Base-by-base conservation (phyloP, 2,888 invertebrate genomes). In the Dione juno region DNA sequence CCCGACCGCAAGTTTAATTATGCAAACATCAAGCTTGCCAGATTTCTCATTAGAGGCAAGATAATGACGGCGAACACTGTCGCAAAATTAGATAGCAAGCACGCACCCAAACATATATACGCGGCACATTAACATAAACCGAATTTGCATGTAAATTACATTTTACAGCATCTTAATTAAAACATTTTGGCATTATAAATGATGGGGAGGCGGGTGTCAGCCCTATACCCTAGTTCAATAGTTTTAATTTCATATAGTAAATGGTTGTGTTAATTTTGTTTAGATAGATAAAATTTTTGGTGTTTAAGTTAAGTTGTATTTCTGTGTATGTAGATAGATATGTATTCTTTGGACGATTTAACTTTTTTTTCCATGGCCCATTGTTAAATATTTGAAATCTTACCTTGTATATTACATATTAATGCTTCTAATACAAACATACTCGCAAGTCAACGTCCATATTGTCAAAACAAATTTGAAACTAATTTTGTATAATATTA, bases 131-230 rank as follows among this genome's bases (percentile, higher is more conserved):
- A 93, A 93, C 93, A 93, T 93, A 93, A 93, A 93, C 93, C 93
- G 93, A 93, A 93, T 93, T 93, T 93, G 93, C 93, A 93, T 93
- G 93, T 93, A 93, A 93, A 93, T 93, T 93, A 93, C 93, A 92
- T 93, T 93, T 93, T 93, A 93, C 93, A 93, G 93, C 93, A 90
- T 93, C 93, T 93, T 93, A 93, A 93, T 93, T 93, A 93, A 93
- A 93, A 93, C 93, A 93, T 93, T 93, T 93, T 93, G 93, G 93
- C 93, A 93, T 93, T 93, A 93, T 93, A 93, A 93, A 93, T 93
- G 93, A 93, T 93, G 88, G 90, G 86, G 88, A 83, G 81, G 80
- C 80, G 83, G 87, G 82, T 86, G 82, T 87, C 89, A 88, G 87
- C 87, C 89, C 89, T 74, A 88, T 82, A 79, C 82, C 82, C 80